These are phyloP conservation scores for Sebastiscus albofasciatus DNA, from an alignment of 2,797 vertebrate genomes.

Conservation along the genomic window DNA sequence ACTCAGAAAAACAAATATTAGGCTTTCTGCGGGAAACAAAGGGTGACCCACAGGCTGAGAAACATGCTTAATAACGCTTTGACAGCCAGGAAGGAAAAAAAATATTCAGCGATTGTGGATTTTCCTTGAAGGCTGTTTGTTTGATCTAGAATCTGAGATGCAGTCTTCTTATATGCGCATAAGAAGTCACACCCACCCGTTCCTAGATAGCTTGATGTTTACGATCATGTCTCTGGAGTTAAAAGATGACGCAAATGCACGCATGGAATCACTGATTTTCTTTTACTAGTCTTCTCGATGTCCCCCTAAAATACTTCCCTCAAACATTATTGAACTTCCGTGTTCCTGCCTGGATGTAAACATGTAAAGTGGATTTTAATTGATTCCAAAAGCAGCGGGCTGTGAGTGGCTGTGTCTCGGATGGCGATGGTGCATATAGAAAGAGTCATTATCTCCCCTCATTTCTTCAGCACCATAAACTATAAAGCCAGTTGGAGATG, in stretches of 20 bases:
- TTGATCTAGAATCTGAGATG: constrained; percentile 31
- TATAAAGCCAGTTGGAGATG: constrained; percentile 1
- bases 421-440: constrained; percentile 1
- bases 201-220: constrained; percentile 35
- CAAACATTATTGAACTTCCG: neutral
- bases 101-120: constrained; percentile 9
- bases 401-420: neutral
- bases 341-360: neutral
- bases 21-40: constrained; percentile 39
- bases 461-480: constrained; percentile 24
- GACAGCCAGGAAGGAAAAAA: constrained; percentile 30
- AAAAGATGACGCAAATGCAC: constrained; percentile 16
- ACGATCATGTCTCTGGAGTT: constrained; percentile 22
- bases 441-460: constrained; percentile 27
- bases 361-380: constrained; percentile 14
- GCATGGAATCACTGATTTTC: neutral
- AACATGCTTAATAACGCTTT: constrained; percentile 1
- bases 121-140: constrained; percentile 35
- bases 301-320: neutral
- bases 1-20: constrained; percentile 57
- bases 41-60: neutral
- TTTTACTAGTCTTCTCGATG: neutral
- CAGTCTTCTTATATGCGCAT: constrained; percentile 16
- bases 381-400: constrained; percentile 8
- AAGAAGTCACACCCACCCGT: constrained; percentile 25